Percentiles rank a stretch among this genome's conserved stretches.
Conservation (phyloP, 2,797 vertebrate species). For the Sebastes cheni region DNA sequence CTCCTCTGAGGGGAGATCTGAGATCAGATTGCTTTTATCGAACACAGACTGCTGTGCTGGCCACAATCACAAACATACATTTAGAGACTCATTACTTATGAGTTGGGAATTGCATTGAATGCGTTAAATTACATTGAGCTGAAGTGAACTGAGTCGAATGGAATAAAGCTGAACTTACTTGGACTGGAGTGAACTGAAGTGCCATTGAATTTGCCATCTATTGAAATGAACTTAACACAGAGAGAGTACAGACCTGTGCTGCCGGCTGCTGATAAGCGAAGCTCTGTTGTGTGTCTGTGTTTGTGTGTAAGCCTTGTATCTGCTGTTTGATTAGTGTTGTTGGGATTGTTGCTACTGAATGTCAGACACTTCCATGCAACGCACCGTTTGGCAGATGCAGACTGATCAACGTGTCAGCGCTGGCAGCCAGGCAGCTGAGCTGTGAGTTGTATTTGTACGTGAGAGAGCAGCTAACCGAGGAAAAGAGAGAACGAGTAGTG, state of each 20-base stretch:
- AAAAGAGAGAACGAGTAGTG: neutral
- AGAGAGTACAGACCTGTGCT: slow-evolving; percentile 43
- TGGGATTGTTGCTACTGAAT: slow-evolving; percentile 48
- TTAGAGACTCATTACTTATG: neutral
- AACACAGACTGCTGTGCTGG: neutral
- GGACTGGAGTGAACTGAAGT: neutral
- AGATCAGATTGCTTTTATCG: neutral
- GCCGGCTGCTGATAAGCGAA: slow-evolving; percentile 57
- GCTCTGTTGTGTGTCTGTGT: neutral
- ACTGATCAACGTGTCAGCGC: slow-evolving; percentile 1
- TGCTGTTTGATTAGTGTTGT: slow-evolving; percentile 67
- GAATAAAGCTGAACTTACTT: slow-evolving; percentile 5
- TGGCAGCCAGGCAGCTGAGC: slow-evolving; percentile 44
- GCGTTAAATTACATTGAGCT: neutral
- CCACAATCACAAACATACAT: slow-evolving; percentile 6
- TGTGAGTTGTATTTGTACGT: slow-evolving; percentile 2
- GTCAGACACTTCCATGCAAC: slow-evolving; percentile 41
- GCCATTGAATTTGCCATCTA: slow-evolving; percentile 18
- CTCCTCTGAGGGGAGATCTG: neutral
- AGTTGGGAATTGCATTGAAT: neutral
- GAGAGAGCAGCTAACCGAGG: neutral
- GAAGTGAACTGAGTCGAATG: neutral
- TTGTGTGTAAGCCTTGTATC: slow-evolving; percentile 40
- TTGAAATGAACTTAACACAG: slow-evolving; percentile 47
- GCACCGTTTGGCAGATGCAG: slow-evolving; percentile 39